These are phyloP conservation scores for Phoeniculus purpureus DNA, from an alignment of 2,797 vertebrate species.

Conservation along the genomic window DNA sequence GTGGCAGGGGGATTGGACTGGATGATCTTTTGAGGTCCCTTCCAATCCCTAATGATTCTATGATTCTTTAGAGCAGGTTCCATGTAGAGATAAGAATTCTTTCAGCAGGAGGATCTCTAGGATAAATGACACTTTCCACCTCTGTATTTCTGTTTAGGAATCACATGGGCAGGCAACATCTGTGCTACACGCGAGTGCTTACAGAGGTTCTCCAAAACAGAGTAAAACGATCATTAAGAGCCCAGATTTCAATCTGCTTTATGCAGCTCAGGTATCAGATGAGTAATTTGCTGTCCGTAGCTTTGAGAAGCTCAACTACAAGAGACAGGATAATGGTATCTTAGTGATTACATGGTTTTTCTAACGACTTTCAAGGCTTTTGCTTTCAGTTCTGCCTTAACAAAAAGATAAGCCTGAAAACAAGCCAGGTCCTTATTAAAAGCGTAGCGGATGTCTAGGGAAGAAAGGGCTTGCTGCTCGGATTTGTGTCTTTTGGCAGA, in stretches of 20 bases:
- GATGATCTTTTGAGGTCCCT: too few species aligned
- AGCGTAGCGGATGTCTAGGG: slow-evolving; percentile 62
- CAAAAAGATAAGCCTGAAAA: slow-evolving; percentile 78
- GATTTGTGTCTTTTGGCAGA: slow-evolving; percentile 67
- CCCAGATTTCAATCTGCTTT: slow-evolving; percentile 77
- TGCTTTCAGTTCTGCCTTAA: slow-evolving; percentile 78
- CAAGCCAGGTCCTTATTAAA: slow-evolving; percentile 75
- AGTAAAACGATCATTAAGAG: slow-evolving; percentile 78
- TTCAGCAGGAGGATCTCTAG: slow-evolving; percentile 28
- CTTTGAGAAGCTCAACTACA: slow-evolving; percentile 75
- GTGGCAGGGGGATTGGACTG: too few species aligned
- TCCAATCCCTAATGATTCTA: too few species aligned
- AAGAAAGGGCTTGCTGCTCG: slow-evolving; percentile 65
- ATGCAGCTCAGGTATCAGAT: slow-evolving; percentile 78
- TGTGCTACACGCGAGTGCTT: slow-evolving; percentile 56
- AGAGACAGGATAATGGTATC: slow-evolving; percentile 77
- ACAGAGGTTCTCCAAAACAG: slow-evolving; percentile 66
- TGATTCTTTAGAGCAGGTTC: slow-evolving; percentile 20
- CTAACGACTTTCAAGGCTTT: slow-evolving; percentile 78
- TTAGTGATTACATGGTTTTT: slow-evolving; percentile 78
- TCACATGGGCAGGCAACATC: slow-evolving; percentile 57
- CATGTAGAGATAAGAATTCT: slow-evolving; percentile 46
- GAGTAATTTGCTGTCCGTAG: slow-evolving; percentile 76
- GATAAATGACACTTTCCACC: slow-evolving; percentile 59
- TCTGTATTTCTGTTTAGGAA: slow-evolving; percentile 67